Percentiles rank a stretch among this genome's conserved stretches.
Conservation (phyloP, 2,797 vertebrate genomes). For the Euthynnus affinis region DNA sequence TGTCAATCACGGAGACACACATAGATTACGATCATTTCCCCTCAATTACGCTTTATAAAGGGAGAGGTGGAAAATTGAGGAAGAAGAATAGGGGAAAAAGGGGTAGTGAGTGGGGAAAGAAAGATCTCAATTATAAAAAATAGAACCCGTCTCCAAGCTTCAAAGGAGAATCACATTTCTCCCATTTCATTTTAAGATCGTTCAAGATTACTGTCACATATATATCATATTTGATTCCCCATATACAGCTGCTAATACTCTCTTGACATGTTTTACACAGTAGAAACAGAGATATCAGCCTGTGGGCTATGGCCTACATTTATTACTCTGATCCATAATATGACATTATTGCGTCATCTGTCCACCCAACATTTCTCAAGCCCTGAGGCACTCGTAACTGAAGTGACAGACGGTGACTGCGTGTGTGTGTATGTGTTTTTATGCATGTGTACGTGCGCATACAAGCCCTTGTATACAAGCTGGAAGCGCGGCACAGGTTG, state of each 20-base stretch:
- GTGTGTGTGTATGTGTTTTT: constrained; percentile 25
- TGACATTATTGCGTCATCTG: constrained; percentile 81
- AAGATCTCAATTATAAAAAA: constrained; percentile 66
- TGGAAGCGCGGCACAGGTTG: constrained; percentile 67
- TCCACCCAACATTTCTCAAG: constrained; percentile 71
- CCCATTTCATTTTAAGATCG: constrained; percentile 62
- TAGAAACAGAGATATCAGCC: constrained; percentile 53
- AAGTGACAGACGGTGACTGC: constrained; percentile 70
- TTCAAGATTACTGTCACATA: constrained; percentile 60
- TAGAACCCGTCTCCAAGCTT: constrained; percentile 41
- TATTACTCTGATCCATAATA: constrained; percentile 75
- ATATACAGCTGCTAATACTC: constrained; percentile 42
- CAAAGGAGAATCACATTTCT: constrained; percentile 50
- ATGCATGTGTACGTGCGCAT: constrained; percentile 21
- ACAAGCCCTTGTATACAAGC: constrained; percentile 56
- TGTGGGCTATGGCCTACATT: constrained; percentile 59
- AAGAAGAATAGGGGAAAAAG: constrained; percentile 45
- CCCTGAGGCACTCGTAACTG: constrained; percentile 73
- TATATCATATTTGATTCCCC: constrained; percentile 46
- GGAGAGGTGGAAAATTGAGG: constrained; percentile 34
- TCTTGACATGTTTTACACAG: constrained; percentile 35
- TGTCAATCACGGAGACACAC: constrained; percentile 77
- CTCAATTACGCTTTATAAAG: constrained; percentile 77
- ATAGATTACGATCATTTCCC: constrained; percentile 77
- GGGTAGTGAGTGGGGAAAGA: constrained; percentile 12